phyloP scores from a whole-genome alignment of 2,797 vertebrate species.

The Takifugu ocellatus region DNA sequence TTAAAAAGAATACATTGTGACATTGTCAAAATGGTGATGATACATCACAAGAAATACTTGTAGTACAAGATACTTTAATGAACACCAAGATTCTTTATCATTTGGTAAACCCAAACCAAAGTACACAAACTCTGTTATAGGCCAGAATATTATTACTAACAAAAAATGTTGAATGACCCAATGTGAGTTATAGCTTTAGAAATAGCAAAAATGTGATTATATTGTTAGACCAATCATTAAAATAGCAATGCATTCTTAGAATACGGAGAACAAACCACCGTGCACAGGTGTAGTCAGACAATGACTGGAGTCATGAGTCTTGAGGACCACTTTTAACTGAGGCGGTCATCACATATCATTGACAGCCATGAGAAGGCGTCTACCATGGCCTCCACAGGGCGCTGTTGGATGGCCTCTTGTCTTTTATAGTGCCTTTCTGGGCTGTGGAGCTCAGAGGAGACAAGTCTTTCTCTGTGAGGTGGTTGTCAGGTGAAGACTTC shows the following conservation, averaged over 20 bases:
- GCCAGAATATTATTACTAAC: conserved; percentile 5
- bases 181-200: conserved; percentile 13
- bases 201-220: neutral
- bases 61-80: conserved; percentile 13
- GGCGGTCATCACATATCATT: conserved; percentile 11
- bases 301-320: conserved; percentile 2
- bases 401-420: conserved; percentile 27
- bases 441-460: conserved; percentile 35
- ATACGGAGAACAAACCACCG: conserved; percentile 14
- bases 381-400: conserved; percentile 61
- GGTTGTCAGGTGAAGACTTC: conserved; percentile 36
- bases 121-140: neutral
- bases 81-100: conserved; percentile 1
- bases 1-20: conserved; percentile 15
- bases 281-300: neutral
- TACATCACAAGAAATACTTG: conserved; percentile 27
- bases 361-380: conserved; percentile 24
- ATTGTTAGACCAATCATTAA: conserved; percentile 7
- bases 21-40: conserved; percentile 32
- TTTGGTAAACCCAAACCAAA: conserved; percentile 27
- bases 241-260: conserved; percentile 15
- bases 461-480: conserved; percentile 30
- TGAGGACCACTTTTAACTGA: conserved; percentile 21
- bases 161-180: conserved; percentile 29
- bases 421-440: conserved; percentile 32